Percentiles rank a stretch among this genome's conserved stretches.
phyloP scores from a whole-genome alignment of 2,113 vertebrate genomes.

The Chloroceryle aenea region DNA sequence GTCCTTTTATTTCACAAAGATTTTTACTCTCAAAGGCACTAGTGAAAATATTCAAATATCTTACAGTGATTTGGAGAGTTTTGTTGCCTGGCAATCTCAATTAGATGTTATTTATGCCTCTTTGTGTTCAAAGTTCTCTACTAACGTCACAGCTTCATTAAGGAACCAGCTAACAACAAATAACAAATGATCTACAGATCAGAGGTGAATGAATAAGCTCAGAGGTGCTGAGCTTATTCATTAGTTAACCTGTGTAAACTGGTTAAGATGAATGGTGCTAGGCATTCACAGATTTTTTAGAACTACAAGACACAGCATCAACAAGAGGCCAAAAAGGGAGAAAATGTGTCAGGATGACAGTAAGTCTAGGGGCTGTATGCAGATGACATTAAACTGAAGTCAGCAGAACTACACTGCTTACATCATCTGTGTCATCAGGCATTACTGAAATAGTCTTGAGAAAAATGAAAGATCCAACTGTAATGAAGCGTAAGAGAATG shows the following conservation, averaged over 20 bases:
- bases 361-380: background rate
- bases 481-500: background rate
- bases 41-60: background rate
- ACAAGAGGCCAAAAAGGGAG: background rate
- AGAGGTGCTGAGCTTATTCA: background rate
- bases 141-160: background rate
- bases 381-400: background rate
- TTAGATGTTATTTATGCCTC: background rate
- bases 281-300: background rate
- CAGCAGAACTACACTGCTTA: background rate
- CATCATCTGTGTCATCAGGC: background rate
- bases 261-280: background rate
- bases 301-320: background rate
- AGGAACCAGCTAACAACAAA: background rate
- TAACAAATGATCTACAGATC: background rate
- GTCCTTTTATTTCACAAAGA: background rate
- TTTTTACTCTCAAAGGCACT: background rate
- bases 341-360: background rate
- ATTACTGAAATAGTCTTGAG: conserved; percentile 3
- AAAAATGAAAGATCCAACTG: background rate
- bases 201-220: too few relatives aligned
- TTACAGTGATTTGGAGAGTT: background rate
- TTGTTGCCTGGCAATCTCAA: background rate
- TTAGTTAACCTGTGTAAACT: background rate
- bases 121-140: background rate